Conservation (phyloP, 2,113 vertebrate genomes). For the Cavia aperea region DNA sequence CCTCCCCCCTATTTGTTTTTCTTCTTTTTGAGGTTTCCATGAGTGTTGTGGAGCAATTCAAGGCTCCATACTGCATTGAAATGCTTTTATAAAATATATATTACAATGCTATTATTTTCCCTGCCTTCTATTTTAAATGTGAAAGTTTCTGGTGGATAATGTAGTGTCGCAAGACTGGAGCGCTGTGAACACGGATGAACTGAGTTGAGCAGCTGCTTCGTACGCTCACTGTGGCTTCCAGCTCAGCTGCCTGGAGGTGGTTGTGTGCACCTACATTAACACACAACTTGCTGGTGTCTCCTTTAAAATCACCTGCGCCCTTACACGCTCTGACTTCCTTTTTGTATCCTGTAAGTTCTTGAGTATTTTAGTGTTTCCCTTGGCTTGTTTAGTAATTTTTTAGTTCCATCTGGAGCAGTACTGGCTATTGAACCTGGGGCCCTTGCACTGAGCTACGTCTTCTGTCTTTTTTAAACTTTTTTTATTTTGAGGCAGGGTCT, state of each 20-base stretch:
- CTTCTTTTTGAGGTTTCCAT: not conserved
- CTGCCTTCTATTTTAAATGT: not conserved
- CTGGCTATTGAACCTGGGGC: not conserved
- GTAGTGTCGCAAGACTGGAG: not conserved
- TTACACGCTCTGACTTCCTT: not conserved
- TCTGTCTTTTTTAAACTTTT: not conserved
- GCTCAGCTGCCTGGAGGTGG: not conserved
- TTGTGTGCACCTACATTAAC: too few relatives aligned
- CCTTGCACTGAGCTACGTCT: not conserved
- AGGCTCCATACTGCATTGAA: not conserved
- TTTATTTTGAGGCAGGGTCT: not conserved
- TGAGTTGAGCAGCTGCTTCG: not conserved
- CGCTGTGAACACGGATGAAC: not conserved
- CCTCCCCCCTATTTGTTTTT: not conserved
- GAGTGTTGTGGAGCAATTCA: not conserved
- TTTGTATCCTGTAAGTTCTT: not conserved
- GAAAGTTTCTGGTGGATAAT: not conserved
- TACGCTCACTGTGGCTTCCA: not conserved
- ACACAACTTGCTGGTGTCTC: not conserved
- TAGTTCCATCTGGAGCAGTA: not conserved
- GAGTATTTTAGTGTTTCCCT: not conserved
- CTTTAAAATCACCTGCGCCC: not conserved
- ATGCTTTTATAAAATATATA: not conserved
- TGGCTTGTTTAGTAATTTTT: not conserved
- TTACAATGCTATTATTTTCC: not conserved